Evolutionary conservation across 2,113 vertebrate genomes (phyloP).

Genomic region (Talpa occidentalis): DNA sequence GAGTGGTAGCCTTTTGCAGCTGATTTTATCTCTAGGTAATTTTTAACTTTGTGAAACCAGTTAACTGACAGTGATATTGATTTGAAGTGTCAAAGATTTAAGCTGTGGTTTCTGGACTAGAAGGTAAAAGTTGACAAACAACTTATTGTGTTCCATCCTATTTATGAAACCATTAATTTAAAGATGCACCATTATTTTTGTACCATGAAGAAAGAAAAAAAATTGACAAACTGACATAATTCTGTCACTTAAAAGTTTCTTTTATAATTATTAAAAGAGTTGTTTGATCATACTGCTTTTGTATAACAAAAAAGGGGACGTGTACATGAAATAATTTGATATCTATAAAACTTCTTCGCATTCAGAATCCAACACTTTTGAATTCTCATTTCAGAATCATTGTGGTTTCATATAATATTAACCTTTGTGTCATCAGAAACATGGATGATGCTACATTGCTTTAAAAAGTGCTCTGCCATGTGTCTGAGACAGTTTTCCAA

Average conservation of each 20-base stretch:
- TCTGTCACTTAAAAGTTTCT: constrained; percentile 7
- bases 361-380: neutral
- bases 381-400: neutral
- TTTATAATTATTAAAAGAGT: neutral
- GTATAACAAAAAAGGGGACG: neutral
- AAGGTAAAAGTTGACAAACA: neutral
- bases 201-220: constrained; percentile 26
- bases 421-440: neutral
- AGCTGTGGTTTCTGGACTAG: neutral
- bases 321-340: constrained; percentile 9
- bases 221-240: neutral
- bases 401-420: neutral
- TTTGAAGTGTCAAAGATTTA: constrained; percentile 27
- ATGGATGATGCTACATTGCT: neutral
- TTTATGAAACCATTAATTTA: neutral
- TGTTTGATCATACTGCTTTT: constrained; percentile 37
- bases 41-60: constrained; percentile 26
- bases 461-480: neutral
- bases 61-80: neutral
- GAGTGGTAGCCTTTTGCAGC: neutral
- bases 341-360: neutral
- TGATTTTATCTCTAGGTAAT: neutral
- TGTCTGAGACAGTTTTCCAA: neutral
- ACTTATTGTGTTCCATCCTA: neutral
- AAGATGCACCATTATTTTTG: neutral